phyloP scores from a whole-genome alignment of 1,140 invertebrate genomes.

The Penaeus chinensis region DNA sequence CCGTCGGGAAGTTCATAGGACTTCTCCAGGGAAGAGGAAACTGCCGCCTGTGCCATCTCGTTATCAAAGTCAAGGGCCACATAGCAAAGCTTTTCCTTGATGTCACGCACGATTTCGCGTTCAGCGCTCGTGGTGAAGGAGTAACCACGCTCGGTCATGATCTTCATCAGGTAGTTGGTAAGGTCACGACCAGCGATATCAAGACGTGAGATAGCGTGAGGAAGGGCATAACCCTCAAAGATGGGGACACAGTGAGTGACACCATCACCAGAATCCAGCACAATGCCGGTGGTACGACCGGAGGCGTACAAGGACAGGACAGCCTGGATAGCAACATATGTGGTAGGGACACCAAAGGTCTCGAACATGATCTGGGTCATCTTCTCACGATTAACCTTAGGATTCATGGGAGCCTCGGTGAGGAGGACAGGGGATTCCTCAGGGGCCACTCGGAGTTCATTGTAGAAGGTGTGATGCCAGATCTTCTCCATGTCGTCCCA shows the following conservation, averaged over 20 bases:
- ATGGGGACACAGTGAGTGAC: slow-evolving; percentile 94
- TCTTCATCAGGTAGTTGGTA: slow-evolving; percentile 17
- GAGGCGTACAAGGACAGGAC: slow-evolving; percentile 91
- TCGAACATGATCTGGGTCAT: slow-evolving; percentile 22
- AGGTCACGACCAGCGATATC: slow-evolving; percentile 70
- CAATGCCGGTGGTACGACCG: slow-evolving; percentile 94
- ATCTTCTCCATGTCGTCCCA: slow-evolving; percentile 98
- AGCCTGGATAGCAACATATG: slow-evolving; percentile 71
- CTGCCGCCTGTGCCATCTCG: slow-evolving; percentile 81
- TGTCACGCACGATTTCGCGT: slow-evolving; percentile 73
- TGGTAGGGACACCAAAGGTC: slow-evolving; percentile 13
- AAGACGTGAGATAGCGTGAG: slow-evolving; percentile 70
- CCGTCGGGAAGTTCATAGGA: slow-evolving; percentile 80
- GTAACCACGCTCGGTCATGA: slow-evolving; percentile 65
- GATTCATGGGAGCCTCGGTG: slow-evolving; percentile 90
- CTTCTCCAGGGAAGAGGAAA: slow-evolving; percentile 80
- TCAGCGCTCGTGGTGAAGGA: slow-evolving; percentile 65
- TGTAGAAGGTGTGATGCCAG: slow-evolving; percentile 96
- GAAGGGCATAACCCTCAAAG: slow-evolving; percentile 78
- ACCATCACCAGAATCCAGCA: slow-evolving; percentile 70
- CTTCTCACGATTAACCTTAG: slow-evolving; percentile 78
- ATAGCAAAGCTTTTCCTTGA: slow-evolving; percentile 13
- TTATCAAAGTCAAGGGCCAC: slow-evolving; percentile 79
- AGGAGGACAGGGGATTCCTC: slow-evolving; percentile 85
- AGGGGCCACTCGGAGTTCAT: slow-evolving; percentile 93